phyloP scores from a whole-genome alignment of 2,797 vertebrate genomes.

The Enteromius radiatus region DNA sequence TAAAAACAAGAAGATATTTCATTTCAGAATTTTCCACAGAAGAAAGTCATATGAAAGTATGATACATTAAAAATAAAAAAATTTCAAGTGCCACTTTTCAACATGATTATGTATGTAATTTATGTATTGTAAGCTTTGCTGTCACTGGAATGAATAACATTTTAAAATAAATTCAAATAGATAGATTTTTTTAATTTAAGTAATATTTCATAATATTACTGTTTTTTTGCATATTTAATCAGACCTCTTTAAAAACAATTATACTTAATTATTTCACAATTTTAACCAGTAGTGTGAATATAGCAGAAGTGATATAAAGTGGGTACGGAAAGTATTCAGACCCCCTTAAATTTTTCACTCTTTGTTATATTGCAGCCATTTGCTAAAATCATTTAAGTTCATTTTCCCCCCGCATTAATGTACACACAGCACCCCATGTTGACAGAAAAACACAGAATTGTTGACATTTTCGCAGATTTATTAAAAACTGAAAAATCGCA shows the following conservation, averaged over 20 bases:
- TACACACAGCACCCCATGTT: too few relatives aligned
- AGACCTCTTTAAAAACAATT: neutral
- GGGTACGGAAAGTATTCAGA: too few relatives aligned
- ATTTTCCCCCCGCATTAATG: too few relatives aligned
- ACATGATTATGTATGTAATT: neutral
- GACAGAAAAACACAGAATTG: too few relatives aligned
- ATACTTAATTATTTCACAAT: neutral
- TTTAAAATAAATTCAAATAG: neutral
- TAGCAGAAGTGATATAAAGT: too few relatives aligned
- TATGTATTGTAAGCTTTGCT: neutral
- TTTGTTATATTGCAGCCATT: too few relatives aligned
- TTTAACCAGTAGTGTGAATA: neutral
- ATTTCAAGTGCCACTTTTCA: neutral
- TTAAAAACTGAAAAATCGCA: too few relatives aligned
- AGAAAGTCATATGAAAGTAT: neutral
- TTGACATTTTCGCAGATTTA: too few relatives aligned
- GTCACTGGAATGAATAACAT: neutral
- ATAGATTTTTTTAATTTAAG: neutral
- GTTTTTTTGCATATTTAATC: neutral
- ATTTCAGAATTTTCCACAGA: neutral
- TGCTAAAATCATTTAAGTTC: too few relatives aligned
- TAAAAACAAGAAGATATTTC: neutral
- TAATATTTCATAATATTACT: neutral
- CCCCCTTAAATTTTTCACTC: too few relatives aligned
- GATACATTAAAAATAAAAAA: neutral